Evolutionary conservation across 2,888 invertebrate genomes (phyloP).

Genomic region (Ceratothoa steindachneri): DNA sequence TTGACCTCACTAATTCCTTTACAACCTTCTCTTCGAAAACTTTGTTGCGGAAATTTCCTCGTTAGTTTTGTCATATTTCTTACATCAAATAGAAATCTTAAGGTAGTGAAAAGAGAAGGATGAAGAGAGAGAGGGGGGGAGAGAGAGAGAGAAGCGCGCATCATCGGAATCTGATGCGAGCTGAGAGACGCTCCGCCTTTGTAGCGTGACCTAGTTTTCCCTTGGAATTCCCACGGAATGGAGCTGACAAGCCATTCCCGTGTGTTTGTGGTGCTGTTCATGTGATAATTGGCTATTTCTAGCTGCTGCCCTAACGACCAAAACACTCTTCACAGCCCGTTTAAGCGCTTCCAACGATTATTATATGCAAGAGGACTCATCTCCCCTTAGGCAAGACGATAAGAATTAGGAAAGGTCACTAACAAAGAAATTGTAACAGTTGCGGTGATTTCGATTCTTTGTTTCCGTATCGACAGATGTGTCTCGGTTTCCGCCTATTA

Average conservation of each 20-base stretch:
- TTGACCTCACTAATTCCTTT: no score
- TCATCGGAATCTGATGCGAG: background rate
- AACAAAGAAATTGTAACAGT: no score
- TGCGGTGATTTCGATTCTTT: no score
- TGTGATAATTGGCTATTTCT: background rate
- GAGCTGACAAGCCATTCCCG: background rate
- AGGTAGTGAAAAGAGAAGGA: background rate
- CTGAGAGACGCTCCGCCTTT: background rate
- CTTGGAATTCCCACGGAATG: background rate
- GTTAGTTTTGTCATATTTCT: background rate
- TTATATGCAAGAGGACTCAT: no score
- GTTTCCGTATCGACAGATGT: no score
- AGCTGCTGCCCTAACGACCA: background rate
- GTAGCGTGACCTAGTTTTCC: background rate
- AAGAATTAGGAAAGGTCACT: no score
- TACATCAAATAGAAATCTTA: background rate
- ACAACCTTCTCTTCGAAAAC: no score
- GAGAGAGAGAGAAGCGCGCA: background rate
- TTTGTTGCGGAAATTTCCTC: no score
- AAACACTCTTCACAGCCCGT: background rate
- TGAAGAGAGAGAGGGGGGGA: background rate
- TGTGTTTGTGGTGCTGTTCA: background rate
- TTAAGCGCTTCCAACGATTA: background rate
- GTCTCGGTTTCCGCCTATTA: no score
- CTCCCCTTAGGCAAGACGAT: no score